A percentile compares a stretch with the other conserved stretches of the same genome.
phyloP scores from a whole-genome alignment of 1,140 invertebrate genomes.

The Drosophila pandora region DNA sequence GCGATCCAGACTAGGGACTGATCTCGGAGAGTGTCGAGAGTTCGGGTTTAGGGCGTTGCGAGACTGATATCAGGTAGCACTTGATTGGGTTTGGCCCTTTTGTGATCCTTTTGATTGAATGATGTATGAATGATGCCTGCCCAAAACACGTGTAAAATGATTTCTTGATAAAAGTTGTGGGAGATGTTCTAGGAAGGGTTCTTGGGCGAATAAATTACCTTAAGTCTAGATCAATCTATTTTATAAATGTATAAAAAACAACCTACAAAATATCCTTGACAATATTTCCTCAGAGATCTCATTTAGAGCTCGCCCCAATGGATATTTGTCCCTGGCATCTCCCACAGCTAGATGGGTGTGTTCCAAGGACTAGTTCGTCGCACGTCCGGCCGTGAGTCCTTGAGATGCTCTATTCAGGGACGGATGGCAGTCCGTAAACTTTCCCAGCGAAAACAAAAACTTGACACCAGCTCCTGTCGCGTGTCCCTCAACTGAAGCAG shows the following conservation, averaged over 20 bases:
- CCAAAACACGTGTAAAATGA: slow-evolving; percentile 59
- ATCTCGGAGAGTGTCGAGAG: slow-evolving; percentile 26
- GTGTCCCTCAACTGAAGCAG: slow-evolving; percentile 78
- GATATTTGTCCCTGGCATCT: slow-evolving; percentile 44
- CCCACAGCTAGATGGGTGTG: slow-evolving; percentile 27
- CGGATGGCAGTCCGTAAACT: slow-evolving; percentile 9
- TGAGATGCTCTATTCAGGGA: slow-evolving; percentile 25
- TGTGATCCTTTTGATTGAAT: slow-evolving; percentile 51
- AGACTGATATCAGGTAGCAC: slow-evolving; percentile 56
- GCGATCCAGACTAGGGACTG: slow-evolving; percentile 32
- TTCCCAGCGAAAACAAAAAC: slow-evolving; percentile 45
- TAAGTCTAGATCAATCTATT: neutral
- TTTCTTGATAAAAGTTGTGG: slow-evolving; percentile 31
- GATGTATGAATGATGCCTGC: slow-evolving; percentile 49
- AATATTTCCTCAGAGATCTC: neutral
- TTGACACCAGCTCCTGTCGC: slow-evolving; percentile 82
- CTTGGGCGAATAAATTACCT: neutral
- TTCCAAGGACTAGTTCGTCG: slow-evolving; percentile 21
- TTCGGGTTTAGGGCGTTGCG: slow-evolving; percentile 36
- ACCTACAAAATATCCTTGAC: neutral
- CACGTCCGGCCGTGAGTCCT: slow-evolving; percentile 40
- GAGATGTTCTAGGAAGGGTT: slow-evolving; percentile 32
- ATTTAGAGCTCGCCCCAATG: slow-evolving; percentile 7
- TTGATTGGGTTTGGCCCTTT: slow-evolving; percentile 44
- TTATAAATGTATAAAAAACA: neutral